Evolutionary conservation across 2,888 invertebrate genomes (phyloP).

Genomic region (Polyommatus iphigenia): DNA sequence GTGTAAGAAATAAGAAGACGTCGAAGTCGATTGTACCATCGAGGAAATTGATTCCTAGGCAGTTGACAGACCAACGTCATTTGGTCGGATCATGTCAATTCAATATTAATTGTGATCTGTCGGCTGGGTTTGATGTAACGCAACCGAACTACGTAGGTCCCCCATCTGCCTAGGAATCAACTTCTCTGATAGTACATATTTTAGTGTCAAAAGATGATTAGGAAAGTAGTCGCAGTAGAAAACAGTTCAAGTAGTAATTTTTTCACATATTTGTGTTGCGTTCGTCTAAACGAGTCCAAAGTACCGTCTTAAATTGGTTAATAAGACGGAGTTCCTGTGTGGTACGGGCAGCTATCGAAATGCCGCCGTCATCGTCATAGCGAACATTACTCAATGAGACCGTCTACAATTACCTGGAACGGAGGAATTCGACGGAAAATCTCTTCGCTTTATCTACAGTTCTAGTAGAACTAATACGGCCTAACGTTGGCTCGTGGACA

Average conservation of each 20-base stretch:
- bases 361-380: conserved; percentile 57
- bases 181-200: not conserved
- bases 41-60: too few relatives aligned
- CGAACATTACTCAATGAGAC: conserved; percentile 64
- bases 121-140: too few relatives aligned
- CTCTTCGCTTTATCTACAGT: conserved; percentile 6
- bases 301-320: conserved; percentile 71
- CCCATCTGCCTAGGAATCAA: too few relatives aligned
- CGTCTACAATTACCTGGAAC: conserved; percentile 64
- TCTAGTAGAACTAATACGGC: too few relatives aligned
- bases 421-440: conserved; percentile 59
- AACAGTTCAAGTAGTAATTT: conserved; percentile 33
- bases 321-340: conserved; percentile 67
- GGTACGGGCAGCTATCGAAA: conserved; percentile 62
- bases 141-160: too few relatives aligned
- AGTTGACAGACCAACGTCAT: too few relatives aligned
- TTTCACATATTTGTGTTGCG: conserved; percentile 44
- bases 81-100: too few relatives aligned
- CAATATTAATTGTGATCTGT: too few relatives aligned
- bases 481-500: too few relatives aligned
- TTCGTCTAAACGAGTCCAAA: conserved; percentile 53
- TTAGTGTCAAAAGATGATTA: not conserved
- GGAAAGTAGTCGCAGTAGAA: not conserved
- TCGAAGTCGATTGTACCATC: not conserved
- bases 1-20: not conserved